Conservation (phyloP, 37 sponge, comb jelly and placozoan species). For the Agelas oroides region DNA sequence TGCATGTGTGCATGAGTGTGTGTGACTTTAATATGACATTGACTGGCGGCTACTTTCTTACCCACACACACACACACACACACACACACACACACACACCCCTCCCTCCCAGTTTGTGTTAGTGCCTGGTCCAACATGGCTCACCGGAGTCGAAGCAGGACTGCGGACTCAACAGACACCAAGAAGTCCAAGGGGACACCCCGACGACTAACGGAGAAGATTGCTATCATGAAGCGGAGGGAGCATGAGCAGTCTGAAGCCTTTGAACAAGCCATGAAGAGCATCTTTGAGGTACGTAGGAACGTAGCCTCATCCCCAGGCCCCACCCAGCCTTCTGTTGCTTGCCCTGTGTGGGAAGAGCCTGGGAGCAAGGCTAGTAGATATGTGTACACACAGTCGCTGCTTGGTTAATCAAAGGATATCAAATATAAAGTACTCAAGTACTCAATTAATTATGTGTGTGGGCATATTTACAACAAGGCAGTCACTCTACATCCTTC, state of each 20-base stretch:
- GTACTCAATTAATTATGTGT: no score
- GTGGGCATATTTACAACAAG: no score
- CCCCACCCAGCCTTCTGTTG: no score
- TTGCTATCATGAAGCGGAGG: slow-evolving; percentile 73
- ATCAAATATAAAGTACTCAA: no score
- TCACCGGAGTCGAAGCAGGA: slow-evolving; percentile 67
- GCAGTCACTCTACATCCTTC: no score
- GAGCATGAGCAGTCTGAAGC: slow-evolving; percentile 72
- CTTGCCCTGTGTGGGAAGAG: not conserved
- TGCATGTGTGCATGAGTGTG: slow-evolving; percentile 11
- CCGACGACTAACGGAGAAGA: slow-evolving; percentile 78
- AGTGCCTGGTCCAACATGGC: slow-evolving; percentile 13
- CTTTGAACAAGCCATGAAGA: slow-evolving; percentile 80
- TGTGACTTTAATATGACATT: no score
- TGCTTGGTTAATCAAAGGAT: no score
- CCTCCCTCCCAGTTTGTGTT: not conserved
- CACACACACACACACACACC: not conserved
- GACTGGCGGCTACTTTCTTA: no score
- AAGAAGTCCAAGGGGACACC: slow-evolving; percentile 58
- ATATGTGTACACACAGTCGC: no score
- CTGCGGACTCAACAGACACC: slow-evolving; percentile 63
- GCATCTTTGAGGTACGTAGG: slow-evolving; percentile 67
- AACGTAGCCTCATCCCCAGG: no score
- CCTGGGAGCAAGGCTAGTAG: not conserved
- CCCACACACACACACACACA: not conserved